These are phyloP conservation scores for Agrochola litura DNA, from an alignment of 2,888 invertebrate species.

Conservation along the genomic window DNA sequence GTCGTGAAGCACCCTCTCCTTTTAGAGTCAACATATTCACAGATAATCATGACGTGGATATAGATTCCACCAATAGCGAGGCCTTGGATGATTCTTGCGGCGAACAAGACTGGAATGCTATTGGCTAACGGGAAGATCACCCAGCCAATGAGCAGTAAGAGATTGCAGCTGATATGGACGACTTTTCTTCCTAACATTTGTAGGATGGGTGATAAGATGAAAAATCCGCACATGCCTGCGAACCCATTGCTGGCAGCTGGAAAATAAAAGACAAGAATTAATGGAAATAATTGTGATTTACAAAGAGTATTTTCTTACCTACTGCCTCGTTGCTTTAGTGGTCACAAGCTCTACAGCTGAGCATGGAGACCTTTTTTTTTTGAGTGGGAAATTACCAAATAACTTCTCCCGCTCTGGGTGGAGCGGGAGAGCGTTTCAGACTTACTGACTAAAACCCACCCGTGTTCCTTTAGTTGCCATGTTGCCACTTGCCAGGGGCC, in stretches of 20 bases:
- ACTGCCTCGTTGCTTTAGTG: background rate
- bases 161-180: slow-evolving; percentile 61
- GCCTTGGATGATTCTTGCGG: slow-evolving; percentile 73
- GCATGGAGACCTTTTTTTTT: too few species aligned
- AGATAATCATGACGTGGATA: slow-evolving; percentile 67
- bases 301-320: background rate
- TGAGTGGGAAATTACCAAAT: too few species aligned
- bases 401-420: too few species aligned
- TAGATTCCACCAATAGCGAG: slow-evolving; percentile 69
- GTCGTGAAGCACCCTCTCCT: slow-evolving; percentile 74
- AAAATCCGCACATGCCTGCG: slow-evolving; percentile 70
- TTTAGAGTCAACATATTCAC: slow-evolving; percentile 72
- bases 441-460: too few species aligned
- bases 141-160: slow-evolving; percentile 67
- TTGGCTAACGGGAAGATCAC: slow-evolving; percentile 68
- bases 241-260: slow-evolving; percentile 73
- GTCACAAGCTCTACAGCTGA: too few species aligned
- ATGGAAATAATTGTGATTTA: background rate
- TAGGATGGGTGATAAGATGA: slow-evolving; percentile 70
- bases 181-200: slow-evolving; percentile 72
- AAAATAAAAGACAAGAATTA: slow-evolving; percentile 16
- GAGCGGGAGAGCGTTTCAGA: too few species aligned
- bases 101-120: slow-evolving; percentile 63
- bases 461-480: too few species aligned
- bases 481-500: too few species aligned